Evolutionary conservation across 1,140 invertebrate species (phyloP), one percentile per base, ranked within the genome.

Genomic region (Archivesica marissinica): DNA sequence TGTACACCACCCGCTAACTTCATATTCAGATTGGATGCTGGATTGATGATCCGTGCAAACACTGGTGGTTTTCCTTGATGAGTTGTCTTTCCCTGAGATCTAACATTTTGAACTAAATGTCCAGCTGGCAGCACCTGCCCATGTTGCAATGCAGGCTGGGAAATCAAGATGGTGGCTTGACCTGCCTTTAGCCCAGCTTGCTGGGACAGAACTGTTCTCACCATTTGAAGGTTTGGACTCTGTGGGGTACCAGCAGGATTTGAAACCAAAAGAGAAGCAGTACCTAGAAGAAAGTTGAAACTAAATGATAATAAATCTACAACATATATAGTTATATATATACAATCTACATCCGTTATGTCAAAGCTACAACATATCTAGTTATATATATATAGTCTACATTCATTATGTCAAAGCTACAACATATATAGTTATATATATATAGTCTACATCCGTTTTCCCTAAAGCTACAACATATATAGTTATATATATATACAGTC

Each of bases 21-120:
- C 11, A 84, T 54, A 61, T 83, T 83, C 68, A 92, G 86, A 39
- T 90, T 90, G 15, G 89, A 87, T 15, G 90, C 90, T 0, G 92
- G 92, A 13, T 91, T 92, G 44, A 93, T 93, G 54, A 93, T 92
- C 9, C 92, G 80, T 9, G 92, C 92, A 87, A 91, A 93, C 44
- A 93, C 89, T 28, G 92, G 92, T 54, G 88, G 89, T 76, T 93
- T 93, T 13, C 89, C 88, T 61, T 91, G 91, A 2, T 87, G 87
- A 52, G 88, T 85, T 3, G 87, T 82, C 30, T 89, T 88, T 13
- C 88, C 89, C 23, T 82, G 84, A 25, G 87, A 59, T 20, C 80
- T 82, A 20, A 81, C 35, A 17, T 56, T n/a, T 44, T 89, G 90
- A 28, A 88, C 66, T n/a, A 89, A 78, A 50, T 89, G 88, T 17